Conservation (phyloP, 1,140 invertebrate species). For the Thaumetopoea pityocampa region DNA sequence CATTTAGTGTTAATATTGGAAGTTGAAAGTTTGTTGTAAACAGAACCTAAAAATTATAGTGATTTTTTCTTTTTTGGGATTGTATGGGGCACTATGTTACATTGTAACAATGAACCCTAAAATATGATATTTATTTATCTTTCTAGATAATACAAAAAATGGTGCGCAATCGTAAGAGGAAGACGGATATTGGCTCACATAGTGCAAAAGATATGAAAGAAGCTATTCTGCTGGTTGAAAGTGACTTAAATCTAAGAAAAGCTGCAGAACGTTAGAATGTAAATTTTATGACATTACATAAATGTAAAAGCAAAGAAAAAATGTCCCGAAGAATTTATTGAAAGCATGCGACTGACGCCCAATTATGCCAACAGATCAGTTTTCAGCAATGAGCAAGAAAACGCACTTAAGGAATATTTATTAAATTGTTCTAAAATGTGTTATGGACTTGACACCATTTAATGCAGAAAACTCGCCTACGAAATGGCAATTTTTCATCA, state of each 20-base stretch:
- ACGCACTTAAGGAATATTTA: constrained; percentile 17
- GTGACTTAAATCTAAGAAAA: background rate
- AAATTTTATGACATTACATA: background rate
- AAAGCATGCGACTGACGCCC: background rate
- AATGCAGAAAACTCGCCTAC: constrained; percentile 2
- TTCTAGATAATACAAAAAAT: constrained; percentile 17
- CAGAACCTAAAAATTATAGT: no score
- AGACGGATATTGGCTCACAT: constrained; percentile 14
- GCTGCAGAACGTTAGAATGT: background rate
- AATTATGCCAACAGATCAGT: constrained; percentile 7
- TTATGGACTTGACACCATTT: constrained; percentile 15
- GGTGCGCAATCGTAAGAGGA: constrained; percentile 19
- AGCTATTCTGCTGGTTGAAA: background rate
- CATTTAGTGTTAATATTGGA: no score
- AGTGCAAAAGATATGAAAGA: constrained; percentile 11
- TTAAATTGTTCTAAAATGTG: constrained; percentile 15
- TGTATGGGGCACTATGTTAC: background rate
- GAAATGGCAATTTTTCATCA: constrained; percentile 1
- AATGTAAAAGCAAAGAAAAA: background rate
- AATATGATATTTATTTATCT: background rate
- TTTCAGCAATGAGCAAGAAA: constrained; percentile 17
- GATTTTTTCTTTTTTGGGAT: no score
- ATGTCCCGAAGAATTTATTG: background rate
- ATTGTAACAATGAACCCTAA: background rate
- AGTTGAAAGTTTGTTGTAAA: no score